phyloP scores from a whole-genome alignment of 2,888 invertebrate genomes.

The Deilephila elpenor region DNA sequence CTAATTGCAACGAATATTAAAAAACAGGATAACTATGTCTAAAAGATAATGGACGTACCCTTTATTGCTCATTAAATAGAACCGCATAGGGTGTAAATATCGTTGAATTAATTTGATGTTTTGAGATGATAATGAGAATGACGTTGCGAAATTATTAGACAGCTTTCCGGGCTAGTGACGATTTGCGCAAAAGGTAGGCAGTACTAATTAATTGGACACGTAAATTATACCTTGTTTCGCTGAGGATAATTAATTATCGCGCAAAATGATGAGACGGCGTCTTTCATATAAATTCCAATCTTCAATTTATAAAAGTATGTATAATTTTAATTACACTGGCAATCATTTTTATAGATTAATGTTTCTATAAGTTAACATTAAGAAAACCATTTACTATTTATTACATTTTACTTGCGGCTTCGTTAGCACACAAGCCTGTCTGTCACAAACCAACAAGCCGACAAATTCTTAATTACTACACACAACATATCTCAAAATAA shows the following conservation, averaged over 20 bases:
- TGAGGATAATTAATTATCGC: neutral
- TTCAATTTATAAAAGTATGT: constrained; percentile 20
- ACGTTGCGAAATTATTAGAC: neutral
- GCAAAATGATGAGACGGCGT: neutral
- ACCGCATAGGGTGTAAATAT: constrained; percentile 31
- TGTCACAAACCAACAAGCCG: too few relatives aligned
- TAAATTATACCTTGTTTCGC: neutral
- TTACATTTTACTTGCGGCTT: too few relatives aligned
- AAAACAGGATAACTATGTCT: neutral
- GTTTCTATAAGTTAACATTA: neutral
- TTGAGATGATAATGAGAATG: constrained; percentile 22
- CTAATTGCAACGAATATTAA: too few relatives aligned
- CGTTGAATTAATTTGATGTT: constrained; percentile 16
- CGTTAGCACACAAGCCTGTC: too few relatives aligned
- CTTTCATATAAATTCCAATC: neutral
- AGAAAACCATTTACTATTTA: too few relatives aligned
- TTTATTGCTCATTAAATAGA: constrained; percentile 33
- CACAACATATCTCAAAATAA: neutral
- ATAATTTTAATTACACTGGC: constrained; percentile 9
- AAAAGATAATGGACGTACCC: neutral
- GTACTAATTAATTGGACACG: constrained; percentile 21
- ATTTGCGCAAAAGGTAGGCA: constrained; percentile 13
- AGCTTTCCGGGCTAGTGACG: neutral
- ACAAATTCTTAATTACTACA: too few relatives aligned
- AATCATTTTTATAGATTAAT: neutral